Conservation (phyloP, 64 coral and sea anemone genomes). For the Cladopsammia gracilis region DNA sequence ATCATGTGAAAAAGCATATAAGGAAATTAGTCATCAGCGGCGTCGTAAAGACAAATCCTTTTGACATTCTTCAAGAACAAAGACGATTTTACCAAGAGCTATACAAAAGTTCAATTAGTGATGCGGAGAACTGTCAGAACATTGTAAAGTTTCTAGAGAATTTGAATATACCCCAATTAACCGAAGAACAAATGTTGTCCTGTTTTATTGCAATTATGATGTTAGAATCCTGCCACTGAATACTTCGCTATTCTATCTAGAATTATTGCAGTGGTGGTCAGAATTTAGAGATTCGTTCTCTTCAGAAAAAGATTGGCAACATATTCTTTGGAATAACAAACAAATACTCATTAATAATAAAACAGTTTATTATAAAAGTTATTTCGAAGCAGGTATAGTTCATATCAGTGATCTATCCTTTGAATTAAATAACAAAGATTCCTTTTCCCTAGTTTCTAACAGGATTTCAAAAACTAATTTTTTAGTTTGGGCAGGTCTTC, state of each 20-base stretch:
- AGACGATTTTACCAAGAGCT: too few relatives aligned
- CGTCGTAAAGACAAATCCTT: too few relatives aligned
- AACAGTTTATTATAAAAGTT: conserved; percentile 17
- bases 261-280: conserved; percentile 11
- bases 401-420: conserved; percentile 15
- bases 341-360: conserved; percentile 22
- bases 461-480: conserved; percentile 18
- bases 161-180: too few relatives aligned
- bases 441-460: conserved; percentile 14
- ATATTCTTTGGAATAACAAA: conserved; percentile 5
- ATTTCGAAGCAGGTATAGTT: conserved; percentile 12
- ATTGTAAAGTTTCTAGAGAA: too few relatives aligned
- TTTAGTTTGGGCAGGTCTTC: conserved; percentile 11
- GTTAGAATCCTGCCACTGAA: conserved; percentile 7
- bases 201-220: conserved; percentile 13
- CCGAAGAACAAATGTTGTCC: too few relatives aligned
- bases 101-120: too few relatives aligned
- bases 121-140: too few relatives aligned
- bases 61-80: too few relatives aligned
- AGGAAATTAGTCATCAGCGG: too few relatives aligned
- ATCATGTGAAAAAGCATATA: too few relatives aligned
- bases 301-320: neutral
- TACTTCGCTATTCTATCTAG: conserved; percentile 17
- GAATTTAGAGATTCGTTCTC: conserved; percentile 13
- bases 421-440: conserved; percentile 14